phyloP scores from a whole-genome alignment of 1,140 invertebrate species.

The Acromyrmex echinatior region DNA sequence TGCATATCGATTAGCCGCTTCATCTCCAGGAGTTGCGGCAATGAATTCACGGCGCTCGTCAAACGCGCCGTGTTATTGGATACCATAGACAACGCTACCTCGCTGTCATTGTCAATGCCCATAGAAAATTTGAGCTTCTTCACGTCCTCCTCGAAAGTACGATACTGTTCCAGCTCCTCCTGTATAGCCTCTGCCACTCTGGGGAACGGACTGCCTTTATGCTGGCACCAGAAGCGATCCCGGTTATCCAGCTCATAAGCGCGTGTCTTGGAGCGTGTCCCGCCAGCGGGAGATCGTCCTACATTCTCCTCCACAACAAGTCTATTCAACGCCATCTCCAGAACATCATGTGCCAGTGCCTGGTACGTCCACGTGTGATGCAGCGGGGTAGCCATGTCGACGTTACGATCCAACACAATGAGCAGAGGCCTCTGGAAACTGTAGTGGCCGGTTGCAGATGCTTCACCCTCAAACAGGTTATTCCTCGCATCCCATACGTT shows the following conservation, averaged over 20 bases:
- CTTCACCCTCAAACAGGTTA: constrained; percentile 96
- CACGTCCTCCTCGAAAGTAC: constrained; percentile 97
- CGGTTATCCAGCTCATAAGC: constrained; percentile 96
- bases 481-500: constrained; percentile 98
- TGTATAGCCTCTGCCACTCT: constrained; percentile 99
- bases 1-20: constrained; percentile 99
- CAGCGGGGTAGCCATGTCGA: constrained; percentile 98
- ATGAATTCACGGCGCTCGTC: constrained; percentile 97
- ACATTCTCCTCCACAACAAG: constrained; percentile 92
- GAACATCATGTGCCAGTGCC: constrained; percentile 97
- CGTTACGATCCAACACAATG: constrained; percentile 97
- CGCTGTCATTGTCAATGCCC: constrained; percentile 93
- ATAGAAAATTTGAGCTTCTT: constrained; percentile 97
- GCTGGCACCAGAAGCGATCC: constrained; percentile 96
- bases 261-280: constrained; percentile 91
- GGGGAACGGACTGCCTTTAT: constrained; percentile 99
- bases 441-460: constrained; percentile 91
- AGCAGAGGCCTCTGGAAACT: constrained; percentile 97
- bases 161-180: constrained; percentile 98
- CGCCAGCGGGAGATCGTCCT: constrained; percentile 87
- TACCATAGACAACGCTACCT: constrained; percentile 93
- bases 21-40: constrained; percentile 98
- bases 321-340: constrained; percentile 96
- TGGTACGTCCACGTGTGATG: constrained; percentile 99
- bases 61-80: constrained; percentile 97